Conservation (phyloP, 2,888 invertebrate genomes). For the Cantharis lateralis region DNA sequence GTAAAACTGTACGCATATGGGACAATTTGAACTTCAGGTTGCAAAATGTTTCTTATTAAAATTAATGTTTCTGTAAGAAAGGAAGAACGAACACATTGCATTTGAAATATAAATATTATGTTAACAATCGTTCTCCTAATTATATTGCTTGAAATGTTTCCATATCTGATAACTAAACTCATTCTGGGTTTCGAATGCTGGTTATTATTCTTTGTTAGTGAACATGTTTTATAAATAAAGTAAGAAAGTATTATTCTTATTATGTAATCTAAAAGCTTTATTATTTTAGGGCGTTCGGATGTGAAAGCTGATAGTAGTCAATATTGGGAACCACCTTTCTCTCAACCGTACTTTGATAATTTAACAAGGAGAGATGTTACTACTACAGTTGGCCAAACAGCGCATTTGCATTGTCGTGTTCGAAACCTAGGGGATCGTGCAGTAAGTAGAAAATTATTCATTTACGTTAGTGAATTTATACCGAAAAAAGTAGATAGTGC, state of each 20-base stretch:
- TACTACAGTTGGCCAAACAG: conserved; percentile 85
- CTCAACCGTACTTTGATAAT: conserved; percentile 89
- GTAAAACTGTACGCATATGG: too few relatives aligned
- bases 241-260: neutral
- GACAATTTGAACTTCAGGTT: too few relatives aligned
- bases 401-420: conserved; percentile 83
- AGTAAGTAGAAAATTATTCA: conserved; percentile 63
- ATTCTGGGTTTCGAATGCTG: neutral
- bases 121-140: neutral
- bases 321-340: conserved; percentile 69
- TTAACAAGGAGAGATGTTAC: conserved; percentile 82
- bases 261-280: neutral
- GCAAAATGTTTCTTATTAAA: neutral
- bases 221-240: neutral
- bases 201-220: neutral
- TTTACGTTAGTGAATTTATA: too few relatives aligned
- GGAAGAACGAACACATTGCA: neutral
- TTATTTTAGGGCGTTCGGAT: conserved; percentile 47
- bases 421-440: conserved; percentile 87
- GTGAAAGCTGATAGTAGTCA: conserved; percentile 49
- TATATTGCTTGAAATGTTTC: neutral
- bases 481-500: neutral
- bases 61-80: neutral
- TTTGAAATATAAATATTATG: neutral
- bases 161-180: neutral